These are phyloP conservation scores for Phainopepla nitens DNA, from an alignment of 2,113 vertebrate genomes.

Conservation along the genomic window DNA sequence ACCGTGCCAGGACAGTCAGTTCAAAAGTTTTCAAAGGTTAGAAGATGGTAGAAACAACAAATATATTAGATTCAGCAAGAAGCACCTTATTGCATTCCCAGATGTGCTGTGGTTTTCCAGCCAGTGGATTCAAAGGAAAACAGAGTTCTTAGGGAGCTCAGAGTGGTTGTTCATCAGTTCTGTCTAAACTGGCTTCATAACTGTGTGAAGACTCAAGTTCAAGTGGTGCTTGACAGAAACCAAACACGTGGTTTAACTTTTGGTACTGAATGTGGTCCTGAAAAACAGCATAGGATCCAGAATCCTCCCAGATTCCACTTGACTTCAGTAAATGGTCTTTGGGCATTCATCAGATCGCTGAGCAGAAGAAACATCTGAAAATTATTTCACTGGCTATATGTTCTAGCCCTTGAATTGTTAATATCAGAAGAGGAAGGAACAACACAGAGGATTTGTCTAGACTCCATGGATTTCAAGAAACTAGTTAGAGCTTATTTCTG, in stretches of 20 bases:
- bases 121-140: not conserved
- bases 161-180: not conserved
- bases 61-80: not conserved
- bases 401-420: not conserved
- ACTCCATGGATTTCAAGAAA: not conserved
- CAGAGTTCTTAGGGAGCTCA: not conserved
- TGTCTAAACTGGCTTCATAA: not conserved
- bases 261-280: not conserved
- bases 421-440: not conserved
- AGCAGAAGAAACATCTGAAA: not conserved
- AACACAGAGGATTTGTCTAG: not conserved
- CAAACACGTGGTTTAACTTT: not conserved
- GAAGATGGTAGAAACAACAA: not conserved
- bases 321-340: not conserved
- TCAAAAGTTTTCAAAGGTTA: not conserved
- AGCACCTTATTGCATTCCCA: not conserved
- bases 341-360: not conserved
- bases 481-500: not conserved
- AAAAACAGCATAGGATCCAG: not conserved
- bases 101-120: not conserved
- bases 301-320: not conserved
- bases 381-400: not conserved
- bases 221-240: not conserved
- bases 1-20: not conserved
- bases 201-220: not conserved